phyloP scores from a whole-genome alignment of 2,888 invertebrate species.

The Gymnosoma rotundatum region DNA sequence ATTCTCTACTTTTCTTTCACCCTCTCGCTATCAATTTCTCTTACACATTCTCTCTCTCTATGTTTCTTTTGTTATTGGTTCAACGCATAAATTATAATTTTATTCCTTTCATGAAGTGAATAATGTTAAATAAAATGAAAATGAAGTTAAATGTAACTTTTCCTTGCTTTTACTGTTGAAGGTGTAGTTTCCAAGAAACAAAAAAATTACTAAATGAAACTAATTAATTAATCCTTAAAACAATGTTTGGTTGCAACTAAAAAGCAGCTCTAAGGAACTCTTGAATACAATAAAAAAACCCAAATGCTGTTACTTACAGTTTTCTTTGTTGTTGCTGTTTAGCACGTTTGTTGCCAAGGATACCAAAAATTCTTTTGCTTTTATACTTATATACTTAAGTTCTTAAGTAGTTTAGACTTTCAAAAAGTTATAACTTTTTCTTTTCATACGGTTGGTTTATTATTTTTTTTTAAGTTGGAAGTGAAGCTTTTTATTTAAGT shows the following conservation, averaged over 20 bases:
- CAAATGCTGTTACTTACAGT: background rate
- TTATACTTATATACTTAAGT: too few relatives aligned
- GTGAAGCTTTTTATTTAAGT: too few relatives aligned
- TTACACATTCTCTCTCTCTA: background rate
- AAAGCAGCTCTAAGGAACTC: background rate
- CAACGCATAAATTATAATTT: background rate
- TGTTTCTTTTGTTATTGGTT: background rate
- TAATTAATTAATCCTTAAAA: slow-evolving; percentile 16
- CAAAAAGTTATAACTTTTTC: too few relatives aligned
- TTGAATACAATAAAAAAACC: background rate
- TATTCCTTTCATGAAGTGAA: background rate
- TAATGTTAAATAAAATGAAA: background rate
- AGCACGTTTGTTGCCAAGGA: slow-evolving; percentile 18
- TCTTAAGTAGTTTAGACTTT: too few relatives aligned
- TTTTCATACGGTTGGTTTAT: too few relatives aligned
- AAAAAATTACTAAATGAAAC: slow-evolving; percentile 15
- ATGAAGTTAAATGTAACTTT: slow-evolving; percentile 6
- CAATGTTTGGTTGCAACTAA: background rate
- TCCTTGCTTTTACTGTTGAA: background rate
- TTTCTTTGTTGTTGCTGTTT: slow-evolving; percentile 21
- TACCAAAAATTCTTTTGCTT: background rate
- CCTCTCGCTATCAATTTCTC: background rate
- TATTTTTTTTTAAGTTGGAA: too few relatives aligned
- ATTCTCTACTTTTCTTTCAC: background rate
- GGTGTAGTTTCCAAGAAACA: slow-evolving; percentile 8